Base-by-base conservation (phyloP, 2,888 invertebrate species). In the Rapana venosa region DNA sequence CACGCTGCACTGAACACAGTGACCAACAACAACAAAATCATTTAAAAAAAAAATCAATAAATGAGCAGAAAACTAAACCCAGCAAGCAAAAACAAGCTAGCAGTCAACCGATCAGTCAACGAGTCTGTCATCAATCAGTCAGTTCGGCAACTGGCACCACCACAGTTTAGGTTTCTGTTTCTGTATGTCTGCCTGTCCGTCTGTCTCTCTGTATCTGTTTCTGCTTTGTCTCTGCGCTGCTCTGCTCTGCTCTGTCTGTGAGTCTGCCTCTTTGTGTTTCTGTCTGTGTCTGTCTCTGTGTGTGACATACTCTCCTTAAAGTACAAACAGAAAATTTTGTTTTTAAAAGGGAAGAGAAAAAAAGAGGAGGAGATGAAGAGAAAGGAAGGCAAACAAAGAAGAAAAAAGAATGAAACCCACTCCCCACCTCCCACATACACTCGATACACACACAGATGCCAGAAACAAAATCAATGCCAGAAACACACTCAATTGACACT, bases 1-100 rank as follows among this genome's bases (percentile, higher is more conserved):
- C 94, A 97, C 96, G 1, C 97, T 97, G 32, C 86, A 87, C 94
- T 94, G 91, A 26, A 92, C 47, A 47, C 47, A 26, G 26, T 13
- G 74, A n/a, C 2, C 13, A 74, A 74, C 13, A 74, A 22, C 1
- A n/a, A 74, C n/a, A 74, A 61, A 13, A 61, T 22, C 2, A 61
- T 15, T 8, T 15, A 61, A 4, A 47, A 47, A 47, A 5, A 47
- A 47, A 47, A 5, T 5, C 8, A 47, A 2, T 47, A 79, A 11
- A 35, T 32, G 32, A 30, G 32, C 35, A 79, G 8, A 79, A 30
- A 32, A 30, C 30, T 35, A 79, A 30, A 79, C 79, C 30, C 79
- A 47, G 47, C 47, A 79, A 30, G 32, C 35, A 79, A 20, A 79
- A 30, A 35, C 79, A 32, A 17, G 32, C 79, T 35, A 22, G 26